A percentile compares a stretch with the other conserved stretches of the same genome.
These are phyloP conservation scores for Platygyra sinensis DNA, from an alignment of 64 coral and sea anemone genomes.

Conservation along the genomic window DNA sequence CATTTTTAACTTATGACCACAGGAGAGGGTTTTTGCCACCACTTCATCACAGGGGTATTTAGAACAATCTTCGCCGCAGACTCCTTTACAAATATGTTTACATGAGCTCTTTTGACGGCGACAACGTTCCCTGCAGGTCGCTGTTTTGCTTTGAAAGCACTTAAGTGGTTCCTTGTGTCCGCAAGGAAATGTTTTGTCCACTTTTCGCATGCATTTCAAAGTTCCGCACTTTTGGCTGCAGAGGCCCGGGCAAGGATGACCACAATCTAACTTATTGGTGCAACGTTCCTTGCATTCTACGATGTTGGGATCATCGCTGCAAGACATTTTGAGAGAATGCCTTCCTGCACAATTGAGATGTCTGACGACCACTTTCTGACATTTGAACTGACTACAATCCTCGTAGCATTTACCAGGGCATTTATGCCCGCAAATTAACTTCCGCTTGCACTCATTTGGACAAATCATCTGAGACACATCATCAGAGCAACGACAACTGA, in stretches of 20 bases:
- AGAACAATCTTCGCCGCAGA: slow-evolving; percentile 22
- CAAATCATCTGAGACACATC: slow-evolving; percentile 7
- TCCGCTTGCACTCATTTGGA: not conserved
- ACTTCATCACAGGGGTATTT: not conserved
- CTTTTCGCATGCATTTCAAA: slow-evolving; percentile 21
- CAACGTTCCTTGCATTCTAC: slow-evolving; percentile 40
- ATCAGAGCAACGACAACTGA: not conserved
- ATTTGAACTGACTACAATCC: slow-evolving; percentile 22
- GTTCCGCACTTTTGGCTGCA: slow-evolving; percentile 21
- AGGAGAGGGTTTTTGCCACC: slow-evolving; percentile 26
- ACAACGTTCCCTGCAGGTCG: slow-evolving; percentile 19
- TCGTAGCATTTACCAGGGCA: slow-evolving; percentile 25
- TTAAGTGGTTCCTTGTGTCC: slow-evolving; percentile 6
- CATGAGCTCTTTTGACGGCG: slow-evolving; percentile 2
- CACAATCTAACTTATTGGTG: slow-evolving; percentile 20
- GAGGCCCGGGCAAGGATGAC: slow-evolving; percentile 49
- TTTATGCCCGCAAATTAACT: slow-evolving; percentile 13
- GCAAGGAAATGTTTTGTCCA: slow-evolving; percentile 47
- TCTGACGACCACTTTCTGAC: not conserved
- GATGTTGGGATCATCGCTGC: not conserved
- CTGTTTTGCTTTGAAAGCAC: not conserved
- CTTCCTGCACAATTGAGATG: not conserved
- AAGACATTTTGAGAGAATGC: slow-evolving; percentile 22
- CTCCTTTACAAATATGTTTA: slow-evolving; percentile 18
- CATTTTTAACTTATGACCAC: slow-evolving; percentile 35